These are phyloP conservation scores for Drosophila paranaensis DNA, from an alignment of 2,888 invertebrate species.

Conservation along the genomic window DNA sequence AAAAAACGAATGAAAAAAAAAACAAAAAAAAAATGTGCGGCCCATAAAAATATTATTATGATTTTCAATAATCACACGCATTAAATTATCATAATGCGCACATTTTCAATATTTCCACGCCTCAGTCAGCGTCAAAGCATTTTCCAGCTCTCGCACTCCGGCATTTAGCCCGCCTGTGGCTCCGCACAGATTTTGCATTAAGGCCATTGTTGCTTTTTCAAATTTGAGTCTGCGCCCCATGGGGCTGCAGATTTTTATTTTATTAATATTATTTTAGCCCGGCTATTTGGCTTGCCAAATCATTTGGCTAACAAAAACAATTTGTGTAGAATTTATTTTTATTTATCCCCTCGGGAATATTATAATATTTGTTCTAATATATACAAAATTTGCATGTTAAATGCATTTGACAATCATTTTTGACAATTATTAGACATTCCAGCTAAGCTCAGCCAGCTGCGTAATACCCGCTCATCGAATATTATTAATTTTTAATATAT, in stretches of 20 bases:
- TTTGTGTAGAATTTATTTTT: constrained; percentile 19
- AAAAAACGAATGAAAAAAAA: constrained; percentile 55
- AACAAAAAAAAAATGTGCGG: constrained; percentile 54
- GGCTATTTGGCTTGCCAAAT: constrained; percentile 21
- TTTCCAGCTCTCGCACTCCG: constrained; percentile 14
- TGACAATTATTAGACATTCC: neutral
- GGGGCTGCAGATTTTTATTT: constrained; percentile 43
- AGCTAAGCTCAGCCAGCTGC: neutral
- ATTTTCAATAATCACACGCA: constrained; percentile 77
- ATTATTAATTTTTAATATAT: too few species aligned
- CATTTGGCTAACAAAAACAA: constrained; percentile 35
- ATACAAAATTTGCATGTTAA: constrained; percentile 10
- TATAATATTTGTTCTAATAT: neutral
- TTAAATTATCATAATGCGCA: constrained; percentile 77
- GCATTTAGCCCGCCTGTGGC: constrained; percentile 1
- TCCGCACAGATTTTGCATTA: constrained; percentile 53
- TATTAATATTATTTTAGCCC: constrained; percentile 54
- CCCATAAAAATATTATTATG: constrained; percentile 75
- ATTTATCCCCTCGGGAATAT: constrained; percentile 9
- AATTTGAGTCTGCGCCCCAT: constrained; percentile 22
- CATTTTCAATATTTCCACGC: constrained; percentile 73
- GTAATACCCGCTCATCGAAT: neutral
- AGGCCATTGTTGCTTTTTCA: constrained; percentile 24
- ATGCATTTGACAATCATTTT: neutral
- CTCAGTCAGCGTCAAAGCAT: constrained; percentile 13